Evolutionary conservation across 1,140 invertebrate genomes (phyloP).

Genomic region (Lepidotrigona ventralis): DNA sequence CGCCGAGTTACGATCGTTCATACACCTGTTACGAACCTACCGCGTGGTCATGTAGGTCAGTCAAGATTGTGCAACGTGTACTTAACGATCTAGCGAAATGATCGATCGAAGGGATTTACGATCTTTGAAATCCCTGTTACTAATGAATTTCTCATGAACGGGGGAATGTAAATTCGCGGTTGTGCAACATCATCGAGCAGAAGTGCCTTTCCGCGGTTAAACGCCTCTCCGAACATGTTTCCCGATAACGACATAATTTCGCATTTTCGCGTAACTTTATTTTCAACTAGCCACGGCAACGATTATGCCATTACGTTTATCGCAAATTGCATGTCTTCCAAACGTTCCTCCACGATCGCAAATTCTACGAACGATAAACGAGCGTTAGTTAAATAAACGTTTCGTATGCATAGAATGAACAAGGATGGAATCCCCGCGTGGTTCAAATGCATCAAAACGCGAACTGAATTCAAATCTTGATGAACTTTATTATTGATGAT

Average conservation of each 20-base stretch:
- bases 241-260: not conserved
- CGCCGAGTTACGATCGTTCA: conserved; percentile 16
- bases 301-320: conserved; percentile 14
- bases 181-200: not conserved
- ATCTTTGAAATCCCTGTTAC: not conserved
- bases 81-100: not conserved
- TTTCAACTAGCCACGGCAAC: not conserved
- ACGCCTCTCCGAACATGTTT: too few species aligned
- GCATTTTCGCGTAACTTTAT: conserved; percentile 12
- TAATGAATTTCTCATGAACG: not conserved
- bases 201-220: not conserved
- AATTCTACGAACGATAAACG: not conserved
- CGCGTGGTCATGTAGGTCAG: conserved; percentile 6
- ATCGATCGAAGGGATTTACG: not conserved
- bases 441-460: too few species aligned
- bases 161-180: not conserved
- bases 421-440: too few species aligned
- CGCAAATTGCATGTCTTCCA: not conserved
- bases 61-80: not conserved
- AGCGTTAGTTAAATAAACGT: conserved; percentile 4
- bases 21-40: not conserved
- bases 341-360: not conserved
- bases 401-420: not conserved
- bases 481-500: too few species aligned
- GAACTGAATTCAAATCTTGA: too few species aligned